Conservation (phyloP, 2,113 vertebrate species). For the Hemibagrus wyckioides region DNA sequence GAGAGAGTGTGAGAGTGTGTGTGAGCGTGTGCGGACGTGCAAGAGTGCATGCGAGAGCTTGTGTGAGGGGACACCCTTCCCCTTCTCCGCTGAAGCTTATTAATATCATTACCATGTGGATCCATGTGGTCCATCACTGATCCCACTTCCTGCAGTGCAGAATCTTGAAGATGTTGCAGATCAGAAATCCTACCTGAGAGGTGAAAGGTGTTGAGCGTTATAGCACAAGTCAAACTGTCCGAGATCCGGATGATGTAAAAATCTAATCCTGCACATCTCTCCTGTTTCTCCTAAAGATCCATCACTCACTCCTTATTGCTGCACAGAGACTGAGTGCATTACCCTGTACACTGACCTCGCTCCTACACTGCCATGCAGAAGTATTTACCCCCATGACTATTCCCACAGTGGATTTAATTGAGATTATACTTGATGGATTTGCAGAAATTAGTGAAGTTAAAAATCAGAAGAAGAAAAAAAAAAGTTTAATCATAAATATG, state of each 20-base stretch:
- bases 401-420: background rate
- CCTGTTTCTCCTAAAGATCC: background rate
- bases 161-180: background rate
- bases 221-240: background rate
- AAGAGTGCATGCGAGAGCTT: too few species aligned
- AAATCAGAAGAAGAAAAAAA: background rate
- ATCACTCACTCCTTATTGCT: background rate
- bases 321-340: background rate
- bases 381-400: background rate
- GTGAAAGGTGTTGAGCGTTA: background rate
- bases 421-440: background rate
- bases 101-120: too few species aligned
- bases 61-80: background rate
- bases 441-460: background rate
- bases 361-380: background rate
- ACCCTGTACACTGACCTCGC: background rate
- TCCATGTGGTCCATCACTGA: too few species aligned
- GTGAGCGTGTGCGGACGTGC: too few species aligned
- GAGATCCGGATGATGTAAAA: background rate
- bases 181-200: background rate
- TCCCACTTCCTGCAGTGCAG: background rate
- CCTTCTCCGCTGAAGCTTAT: background rate
- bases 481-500: background rate
- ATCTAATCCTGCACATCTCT: background rate
- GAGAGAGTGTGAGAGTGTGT: too few species aligned